phyloP scores from a whole-genome alignment of 2,113 vertebrate genomes.

The Bufo bufo region DNA sequence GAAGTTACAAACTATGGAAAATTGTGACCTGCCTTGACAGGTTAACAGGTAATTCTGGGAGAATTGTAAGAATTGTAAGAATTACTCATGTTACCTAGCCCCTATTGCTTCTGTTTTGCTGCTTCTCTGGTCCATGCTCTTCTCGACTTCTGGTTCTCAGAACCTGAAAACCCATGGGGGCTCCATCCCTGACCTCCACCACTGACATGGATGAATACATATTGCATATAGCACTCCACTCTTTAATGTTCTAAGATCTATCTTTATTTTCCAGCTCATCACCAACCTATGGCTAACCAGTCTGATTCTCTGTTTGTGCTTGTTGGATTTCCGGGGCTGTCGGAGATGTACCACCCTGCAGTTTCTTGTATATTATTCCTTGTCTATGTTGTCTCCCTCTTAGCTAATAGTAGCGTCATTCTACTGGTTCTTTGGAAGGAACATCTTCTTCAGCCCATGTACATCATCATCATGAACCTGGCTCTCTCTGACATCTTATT shows the following conservation, averaged over 20 bases:
- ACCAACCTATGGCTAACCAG: constrained; percentile 3
- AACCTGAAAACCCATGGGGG: not conserved
- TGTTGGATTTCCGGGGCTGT: constrained; percentile 13
- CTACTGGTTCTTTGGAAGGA: not conserved
- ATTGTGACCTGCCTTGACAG: too few relatives aligned
- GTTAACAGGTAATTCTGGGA: too few relatives aligned
- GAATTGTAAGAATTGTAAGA: too few relatives aligned
- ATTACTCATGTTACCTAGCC: too few relatives aligned
- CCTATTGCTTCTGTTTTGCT: too few relatives aligned
- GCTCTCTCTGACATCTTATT: constrained; percentile 7
- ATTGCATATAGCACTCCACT: not conserved
- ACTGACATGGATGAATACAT: not conserved
- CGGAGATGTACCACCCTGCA: not conserved
- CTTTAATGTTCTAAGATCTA: not conserved
- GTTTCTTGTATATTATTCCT: constrained; percentile 4
- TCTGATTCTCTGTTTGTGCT: not conserved
- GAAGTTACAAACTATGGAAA: too few relatives aligned
- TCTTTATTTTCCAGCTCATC: not conserved
- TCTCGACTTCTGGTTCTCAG: too few relatives aligned
- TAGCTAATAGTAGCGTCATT: not conserved
- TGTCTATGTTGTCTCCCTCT: not conserved
- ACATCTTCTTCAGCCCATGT: constrained; percentile 12
- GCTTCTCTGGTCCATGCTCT: too few relatives aligned
- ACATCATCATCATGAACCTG: constrained; percentile 6
- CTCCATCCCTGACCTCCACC: not conserved